A percentile compares a stretch with the other conserved stretches of the same genome.
These are phyloP conservation scores for Automeris io DNA, from an alignment of 2,888 invertebrate genomes.

Conservation along the genomic window DNA sequence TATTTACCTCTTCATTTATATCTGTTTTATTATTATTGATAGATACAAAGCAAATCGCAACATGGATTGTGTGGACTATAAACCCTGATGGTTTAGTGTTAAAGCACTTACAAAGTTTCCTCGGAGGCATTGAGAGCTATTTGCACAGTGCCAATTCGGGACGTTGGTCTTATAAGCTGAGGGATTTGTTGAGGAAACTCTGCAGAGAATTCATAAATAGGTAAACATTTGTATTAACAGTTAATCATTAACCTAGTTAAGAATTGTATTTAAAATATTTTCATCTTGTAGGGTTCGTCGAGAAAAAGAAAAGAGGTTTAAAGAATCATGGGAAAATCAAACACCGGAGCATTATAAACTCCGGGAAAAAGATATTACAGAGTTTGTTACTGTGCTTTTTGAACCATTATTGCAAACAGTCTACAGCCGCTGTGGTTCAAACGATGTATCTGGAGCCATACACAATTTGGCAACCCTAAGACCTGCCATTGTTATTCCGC, in stretches of 20 bases:
- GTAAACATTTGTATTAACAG: constrained; percentile 23
- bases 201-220: constrained; percentile 80
- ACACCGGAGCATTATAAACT: constrained; percentile 83
- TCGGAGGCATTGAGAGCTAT: constrained; percentile 90
- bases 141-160: constrained; percentile 93
- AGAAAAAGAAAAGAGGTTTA: constrained; percentile 78
- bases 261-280: not conserved
- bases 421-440: constrained; percentile 82
- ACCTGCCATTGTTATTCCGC: constrained; percentile 89
- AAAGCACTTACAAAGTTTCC: constrained; percentile 85
- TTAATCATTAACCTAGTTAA: not conserved
- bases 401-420: constrained; percentile 87
- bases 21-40: constrained; percentile 4
- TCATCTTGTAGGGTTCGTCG: constrained; percentile 67
- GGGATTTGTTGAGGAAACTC: constrained; percentile 82
- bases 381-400: constrained; percentile 86
- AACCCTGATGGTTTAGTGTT: constrained; percentile 82
- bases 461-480: constrained; percentile 86
- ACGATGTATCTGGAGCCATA: constrained; percentile 81
- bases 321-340: constrained; percentile 81
- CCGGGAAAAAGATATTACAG: constrained; percentile 87
- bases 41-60: constrained; percentile 69
- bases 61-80: constrained; percentile 80
- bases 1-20: not conserved
- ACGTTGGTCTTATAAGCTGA: constrained; percentile 83